Evolutionary conservation across 2,113 vertebrate genomes (phyloP).

Genomic region (Cervus canadensis): DNA sequence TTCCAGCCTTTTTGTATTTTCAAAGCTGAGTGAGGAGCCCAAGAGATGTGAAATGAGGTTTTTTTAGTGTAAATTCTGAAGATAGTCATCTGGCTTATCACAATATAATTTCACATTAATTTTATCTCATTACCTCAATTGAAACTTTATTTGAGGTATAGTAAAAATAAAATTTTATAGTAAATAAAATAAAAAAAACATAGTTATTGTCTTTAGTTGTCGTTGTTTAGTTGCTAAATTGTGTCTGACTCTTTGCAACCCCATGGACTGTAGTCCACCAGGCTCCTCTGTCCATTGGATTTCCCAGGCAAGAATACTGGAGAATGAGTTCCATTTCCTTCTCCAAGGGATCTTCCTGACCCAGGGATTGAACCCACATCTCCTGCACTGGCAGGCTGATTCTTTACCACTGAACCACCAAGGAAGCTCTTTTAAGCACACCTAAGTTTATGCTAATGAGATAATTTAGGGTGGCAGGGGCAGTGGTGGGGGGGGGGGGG

Average conservation of each 20-base stretch:
- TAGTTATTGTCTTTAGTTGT: background rate
- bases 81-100: background rate
- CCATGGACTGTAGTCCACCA: background rate
- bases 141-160: background rate
- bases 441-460: background rate
- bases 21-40: background rate
- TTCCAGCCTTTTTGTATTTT: background rate
- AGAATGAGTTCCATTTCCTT: background rate
- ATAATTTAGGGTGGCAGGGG: background rate
- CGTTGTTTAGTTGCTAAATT: background rate
- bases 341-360: background rate
- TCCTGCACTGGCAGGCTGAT: background rate
- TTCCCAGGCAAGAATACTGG: background rate
- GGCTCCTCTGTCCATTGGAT: background rate
- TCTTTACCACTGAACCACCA: background rate
- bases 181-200: background rate
- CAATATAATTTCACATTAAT: background rate
- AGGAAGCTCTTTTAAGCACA: background rate
- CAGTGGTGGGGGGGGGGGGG: accelerated
- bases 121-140: background rate
- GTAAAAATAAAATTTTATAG: background rate
- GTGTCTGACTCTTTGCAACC: background rate
- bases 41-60: background rate
- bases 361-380: background rate
- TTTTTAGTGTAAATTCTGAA: background rate